Base-by-base conservation (phyloP, 2,113 vertebrate species). In the Hemiprocne comata region DNA sequence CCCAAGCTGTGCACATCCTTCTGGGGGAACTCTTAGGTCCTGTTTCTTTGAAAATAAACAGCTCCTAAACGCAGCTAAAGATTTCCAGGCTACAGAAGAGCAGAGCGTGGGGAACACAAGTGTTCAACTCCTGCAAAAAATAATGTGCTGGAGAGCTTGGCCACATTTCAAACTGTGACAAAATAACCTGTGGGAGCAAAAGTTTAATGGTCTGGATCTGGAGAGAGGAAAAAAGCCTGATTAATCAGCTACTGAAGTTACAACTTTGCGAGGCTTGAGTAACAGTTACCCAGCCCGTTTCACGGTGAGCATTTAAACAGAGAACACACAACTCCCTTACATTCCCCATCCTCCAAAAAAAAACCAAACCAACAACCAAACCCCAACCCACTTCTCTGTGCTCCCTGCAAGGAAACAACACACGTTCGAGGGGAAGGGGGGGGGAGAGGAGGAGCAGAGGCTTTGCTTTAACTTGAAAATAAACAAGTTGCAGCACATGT, bases 401-500 rank as follows among this genome's bases (percentile, higher is more conserved):
- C 58, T 60, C 79, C 51, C 58, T 18, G 33, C 2, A 1, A 94
- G 71, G 65, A 86, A 93, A 88, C 88, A 75, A 57, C 44, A 64
- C 15, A 31, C 33, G 1, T 23, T 24, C 5, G 57, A 54, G 71
- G 89, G 83, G 85, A 46, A 55, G 20, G 28, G 14, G 26, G 5
- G 18, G 20, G 13, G 20, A 26, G 67, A 93, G 76, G 48, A 80
- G 70, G 70, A 72, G 85, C 81, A 84, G 84, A 77, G 88, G 90
- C 94, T 91, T 83, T 48, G 85, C 78, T 92, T 94, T 80, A 88
- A 89, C 87, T 94, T 71, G 77, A 85, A 93, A 96, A 96, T 88
- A 97, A 97, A 97, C 96, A 97, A 97, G 96, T 93, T 71, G 85
- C 85, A 73, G 90, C 95, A 87, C 96, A 96, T 96, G 96, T 94